These are phyloP conservation scores for Deilephila porcellus DNA, from an alignment of 2,888 invertebrate genomes.

Conservation along the genomic window DNA sequence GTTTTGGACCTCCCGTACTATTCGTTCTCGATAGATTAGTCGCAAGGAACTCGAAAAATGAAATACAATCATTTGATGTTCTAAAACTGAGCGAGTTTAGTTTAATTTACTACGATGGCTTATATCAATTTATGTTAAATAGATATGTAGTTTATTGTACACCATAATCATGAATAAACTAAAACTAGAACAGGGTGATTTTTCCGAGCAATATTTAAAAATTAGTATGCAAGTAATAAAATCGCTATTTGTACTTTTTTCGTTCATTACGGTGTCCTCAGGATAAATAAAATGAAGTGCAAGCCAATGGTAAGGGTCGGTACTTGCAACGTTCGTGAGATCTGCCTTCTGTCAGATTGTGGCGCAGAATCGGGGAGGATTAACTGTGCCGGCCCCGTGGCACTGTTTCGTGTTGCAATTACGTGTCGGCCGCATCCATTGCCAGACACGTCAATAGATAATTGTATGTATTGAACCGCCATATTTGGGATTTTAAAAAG, in stretches of 20 bases:
- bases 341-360: slow-evolving; percentile 71
- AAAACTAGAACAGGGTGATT: too few relatives aligned
- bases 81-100: too few relatives aligned
- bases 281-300: neutral
- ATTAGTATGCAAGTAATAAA: too few relatives aligned
- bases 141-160: too few relatives aligned
- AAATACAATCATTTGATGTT: neutral
- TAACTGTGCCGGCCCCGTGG: slow-evolving; percentile 58
- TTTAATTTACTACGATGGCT: too few relatives aligned
- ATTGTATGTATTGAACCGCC: neutral
- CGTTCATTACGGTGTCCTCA: too few relatives aligned
- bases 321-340: slow-evolving; percentile 40
- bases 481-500: neutral
- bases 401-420: slow-evolving; percentile 43
- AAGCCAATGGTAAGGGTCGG: slow-evolving; percentile 27
- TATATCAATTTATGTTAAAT: too few relatives aligned
- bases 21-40: neutral
- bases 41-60: neutral
- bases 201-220: too few relatives aligned
- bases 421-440: slow-evolving; percentile 39
- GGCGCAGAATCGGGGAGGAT: slow-evolving; percentile 63
- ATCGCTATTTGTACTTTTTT: too few relatives aligned
- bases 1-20: slow-evolving; percentile 23
- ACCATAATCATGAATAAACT: too few relatives aligned
- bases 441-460: slow-evolving; percentile 28